A percentile compares a stretch with the other conserved stretches of the same genome.
Evolutionary conservation across 2,888 invertebrate genomes (phyloP).

Genomic region (Drosophila ezoana): DNA sequence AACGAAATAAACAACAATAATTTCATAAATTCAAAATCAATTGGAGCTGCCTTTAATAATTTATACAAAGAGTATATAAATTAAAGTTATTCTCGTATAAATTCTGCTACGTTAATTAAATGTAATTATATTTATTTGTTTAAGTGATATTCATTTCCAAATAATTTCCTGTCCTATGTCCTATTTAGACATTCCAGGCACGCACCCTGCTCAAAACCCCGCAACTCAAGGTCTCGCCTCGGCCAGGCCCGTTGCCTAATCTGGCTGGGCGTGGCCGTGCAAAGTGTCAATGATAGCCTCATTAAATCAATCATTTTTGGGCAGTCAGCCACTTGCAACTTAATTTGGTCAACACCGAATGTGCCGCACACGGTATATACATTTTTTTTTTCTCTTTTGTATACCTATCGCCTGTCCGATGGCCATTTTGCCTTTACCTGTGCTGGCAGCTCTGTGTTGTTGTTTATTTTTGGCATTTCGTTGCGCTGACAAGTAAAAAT

Average conservation of each 20-base stretch:
- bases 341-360: slow-evolving; percentile 66
- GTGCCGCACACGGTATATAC: slow-evolving; percentile 1
- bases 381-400: slow-evolving; percentile 22
- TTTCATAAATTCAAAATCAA: not conserved
- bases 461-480: slow-evolving; percentile 58
- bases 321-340: slow-evolving; percentile 69
- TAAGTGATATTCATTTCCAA: not conserved
- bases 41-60: not conserved
- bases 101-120: not conserved
- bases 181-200: not conserved
- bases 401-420: slow-evolving; percentile 39
- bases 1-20: not conserved
- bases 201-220: not conserved
- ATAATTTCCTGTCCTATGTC: not conserved
- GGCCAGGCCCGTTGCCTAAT: slow-evolving; percentile 22
- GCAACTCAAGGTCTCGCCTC: slow-evolving; percentile 36
- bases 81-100: too few species aligned
- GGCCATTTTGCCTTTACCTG: slow-evolving; percentile 42
- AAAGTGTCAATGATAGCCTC: slow-evolving; percentile 72
- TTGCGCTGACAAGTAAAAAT: slow-evolving; percentile 67
- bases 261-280: slow-evolving; percentile 39
- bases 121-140: not conserved
- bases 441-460: slow-evolving; percentile 46
- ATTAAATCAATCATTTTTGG: slow-evolving; percentile 78
- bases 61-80: not conserved